phyloP scores from a whole-genome alignment of 2,113 vertebrate species.

The Epinephelus lanceolatus region DNA sequence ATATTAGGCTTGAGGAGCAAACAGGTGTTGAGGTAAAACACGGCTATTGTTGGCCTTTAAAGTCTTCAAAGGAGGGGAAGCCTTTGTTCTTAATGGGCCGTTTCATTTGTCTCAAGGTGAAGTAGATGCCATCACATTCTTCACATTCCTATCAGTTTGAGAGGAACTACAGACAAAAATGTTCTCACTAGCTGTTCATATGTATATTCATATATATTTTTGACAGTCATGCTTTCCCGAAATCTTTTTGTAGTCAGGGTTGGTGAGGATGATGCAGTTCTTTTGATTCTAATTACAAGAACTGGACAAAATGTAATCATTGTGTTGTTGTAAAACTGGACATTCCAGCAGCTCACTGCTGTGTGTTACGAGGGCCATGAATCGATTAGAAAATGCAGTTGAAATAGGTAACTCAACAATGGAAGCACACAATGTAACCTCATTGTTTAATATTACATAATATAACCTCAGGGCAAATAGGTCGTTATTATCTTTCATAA shows the following conservation, averaged over 20 bases:
- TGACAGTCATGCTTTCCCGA: neutral
- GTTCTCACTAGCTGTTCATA: neutral
- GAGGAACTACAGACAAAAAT: slow-evolving; percentile 7
- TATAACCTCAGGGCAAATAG: neutral
- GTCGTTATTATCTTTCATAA: neutral
- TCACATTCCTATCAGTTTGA: slow-evolving; percentile 37
- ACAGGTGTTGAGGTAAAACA: slow-evolving; percentile 68
- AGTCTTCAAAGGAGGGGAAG: slow-evolving; percentile 56
- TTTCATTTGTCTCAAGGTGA: slow-evolving; percentile 25
- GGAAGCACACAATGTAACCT: neutral
- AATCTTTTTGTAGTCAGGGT: neutral
- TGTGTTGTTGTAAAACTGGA: neutral
- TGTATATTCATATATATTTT: neutral
- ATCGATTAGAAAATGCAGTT: neutral
- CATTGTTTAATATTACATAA: neutral
- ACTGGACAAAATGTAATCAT: neutral
- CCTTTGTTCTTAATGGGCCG: slow-evolving; percentile 53
- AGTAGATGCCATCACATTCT: slow-evolving; percentile 42
- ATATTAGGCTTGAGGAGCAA: slow-evolving; percentile 51
- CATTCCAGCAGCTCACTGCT: neutral
- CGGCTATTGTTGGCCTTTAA: slow-evolving; percentile 39
- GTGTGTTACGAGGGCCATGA: neutral
- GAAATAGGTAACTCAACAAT: neutral
- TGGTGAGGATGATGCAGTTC: neutral
- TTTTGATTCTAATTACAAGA: neutral